A percentile compares a stretch with the other conserved stretches of the same genome.
These are phyloP conservation scores for Alauda arvensis DNA, from an alignment of 2,797 vertebrate genomes.

Conservation along the genomic window DNA sequence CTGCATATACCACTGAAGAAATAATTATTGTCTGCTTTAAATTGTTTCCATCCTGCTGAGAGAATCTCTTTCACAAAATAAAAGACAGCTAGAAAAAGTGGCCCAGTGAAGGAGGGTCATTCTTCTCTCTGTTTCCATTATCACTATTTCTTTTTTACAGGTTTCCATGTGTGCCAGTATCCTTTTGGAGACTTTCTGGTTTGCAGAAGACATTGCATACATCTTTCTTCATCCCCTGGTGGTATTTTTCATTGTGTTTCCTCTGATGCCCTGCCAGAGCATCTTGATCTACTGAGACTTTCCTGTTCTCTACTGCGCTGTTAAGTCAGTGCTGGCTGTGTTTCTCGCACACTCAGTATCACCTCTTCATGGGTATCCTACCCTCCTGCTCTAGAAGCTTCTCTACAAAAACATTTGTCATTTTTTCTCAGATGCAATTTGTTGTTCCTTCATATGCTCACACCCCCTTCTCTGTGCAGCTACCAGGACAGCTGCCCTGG, in stretches of 20 bases:
- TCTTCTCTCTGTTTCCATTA: neutral
- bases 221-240: neutral
- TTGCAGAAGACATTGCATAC: neutral
- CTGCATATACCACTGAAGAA: neutral
- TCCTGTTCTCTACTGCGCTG: neutral
- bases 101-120: neutral
- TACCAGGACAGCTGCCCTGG: neutral
- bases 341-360: neutral
- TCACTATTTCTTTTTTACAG: neutral
- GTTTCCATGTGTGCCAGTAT: neutral
- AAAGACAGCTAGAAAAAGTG: neutral
- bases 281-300: neutral
- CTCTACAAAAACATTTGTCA: neutral
- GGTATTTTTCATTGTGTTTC: neutral
- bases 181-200: neutral
- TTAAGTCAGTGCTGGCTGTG: neutral
- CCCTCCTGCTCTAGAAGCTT: neutral
- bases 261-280: neutral
- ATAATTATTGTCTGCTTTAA: neutral
- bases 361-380: neutral
- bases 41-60: neutral
- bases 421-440: neutral
- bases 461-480: neutral
- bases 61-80: neutral
- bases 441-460: neutral